Percentiles rank a stretch among this genome's conserved stretches.
phyloP scores from a whole-genome alignment of 1,140 invertebrate genomes.

The Nasonia giraulti region DNA sequence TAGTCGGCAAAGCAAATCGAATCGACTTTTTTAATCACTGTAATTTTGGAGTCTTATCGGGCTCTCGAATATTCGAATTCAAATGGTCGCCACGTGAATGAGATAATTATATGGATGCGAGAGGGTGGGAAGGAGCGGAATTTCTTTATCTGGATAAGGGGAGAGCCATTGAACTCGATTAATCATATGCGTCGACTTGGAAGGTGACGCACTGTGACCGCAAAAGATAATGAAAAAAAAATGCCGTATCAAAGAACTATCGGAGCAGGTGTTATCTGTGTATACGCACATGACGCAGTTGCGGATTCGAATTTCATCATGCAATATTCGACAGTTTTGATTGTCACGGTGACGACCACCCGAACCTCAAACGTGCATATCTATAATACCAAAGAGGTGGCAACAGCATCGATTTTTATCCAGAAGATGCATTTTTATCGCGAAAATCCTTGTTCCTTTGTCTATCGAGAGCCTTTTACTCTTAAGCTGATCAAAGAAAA shows the following conservation, averaged over 20 bases:
- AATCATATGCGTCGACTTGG: not conserved
- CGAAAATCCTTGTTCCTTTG: not conserved
- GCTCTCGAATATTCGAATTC: not conserved
- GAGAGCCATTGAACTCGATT: constrained; percentile 5
- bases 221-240: not conserved
- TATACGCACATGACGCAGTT: not conserved
- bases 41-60: not conserved
- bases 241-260: constrained; percentile 1
- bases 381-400: too few species aligned
- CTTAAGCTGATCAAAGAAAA: not conserved
- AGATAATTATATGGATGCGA: constrained; percentile 3
- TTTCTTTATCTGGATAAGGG: constrained; percentile 18
- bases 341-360: too few species aligned
- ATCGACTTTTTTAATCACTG: not conserved
- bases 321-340: not conserved
- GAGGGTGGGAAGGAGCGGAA: not conserved
- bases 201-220: not conserved
- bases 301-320: constrained; percentile 23
- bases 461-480: not conserved
- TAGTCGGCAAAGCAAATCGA: not conserved
- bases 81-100: not conserved
- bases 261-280: not conserved
- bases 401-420: too few species aligned
- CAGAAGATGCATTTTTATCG: not conserved
- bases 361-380: too few species aligned